Conservation (phyloP, 2,888 invertebrate species). For the Lepidocyrtoides sp. region DNA sequence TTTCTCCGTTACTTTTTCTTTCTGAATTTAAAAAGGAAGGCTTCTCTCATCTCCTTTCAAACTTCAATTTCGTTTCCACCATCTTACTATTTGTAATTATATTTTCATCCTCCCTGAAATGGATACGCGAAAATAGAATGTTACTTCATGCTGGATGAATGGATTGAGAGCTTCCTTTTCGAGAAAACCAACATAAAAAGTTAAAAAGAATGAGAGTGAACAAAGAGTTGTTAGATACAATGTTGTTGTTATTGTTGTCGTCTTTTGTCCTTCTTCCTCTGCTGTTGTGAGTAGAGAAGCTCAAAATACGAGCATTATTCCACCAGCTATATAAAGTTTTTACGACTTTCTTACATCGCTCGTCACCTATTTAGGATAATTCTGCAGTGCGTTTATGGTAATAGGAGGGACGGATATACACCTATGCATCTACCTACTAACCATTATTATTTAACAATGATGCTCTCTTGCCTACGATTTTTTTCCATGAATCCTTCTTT, state of each 20-base stretch:
- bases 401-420: conserved; percentile 4
- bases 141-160: background rate
- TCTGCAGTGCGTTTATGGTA: conserved; percentile 31
- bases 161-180: background rate
- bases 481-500: background rate
- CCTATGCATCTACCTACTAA: background rate
- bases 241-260: background rate
- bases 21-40: background rate
- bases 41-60: background rate
- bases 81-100: background rate
- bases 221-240: background rate
- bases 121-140: conserved; percentile 11
- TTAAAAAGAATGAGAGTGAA: background rate
- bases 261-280: background rate
- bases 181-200: background rate
- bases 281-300: background rate
- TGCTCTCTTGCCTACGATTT: background rate
- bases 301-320: conserved; percentile 25
- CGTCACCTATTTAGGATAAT: conserved; percentile 55
- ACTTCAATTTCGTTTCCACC: background rate
- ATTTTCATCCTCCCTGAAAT: conserved; percentile 26
- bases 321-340: background rate
- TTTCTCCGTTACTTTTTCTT: conserved; percentile 30
- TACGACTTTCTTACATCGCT: conserved; percentile 1
- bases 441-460: conserved; percentile 51